Evolutionary conservation across 2,113 vertebrate species (phyloP).

Genomic region (Nothoprocta pentlandii): DNA sequence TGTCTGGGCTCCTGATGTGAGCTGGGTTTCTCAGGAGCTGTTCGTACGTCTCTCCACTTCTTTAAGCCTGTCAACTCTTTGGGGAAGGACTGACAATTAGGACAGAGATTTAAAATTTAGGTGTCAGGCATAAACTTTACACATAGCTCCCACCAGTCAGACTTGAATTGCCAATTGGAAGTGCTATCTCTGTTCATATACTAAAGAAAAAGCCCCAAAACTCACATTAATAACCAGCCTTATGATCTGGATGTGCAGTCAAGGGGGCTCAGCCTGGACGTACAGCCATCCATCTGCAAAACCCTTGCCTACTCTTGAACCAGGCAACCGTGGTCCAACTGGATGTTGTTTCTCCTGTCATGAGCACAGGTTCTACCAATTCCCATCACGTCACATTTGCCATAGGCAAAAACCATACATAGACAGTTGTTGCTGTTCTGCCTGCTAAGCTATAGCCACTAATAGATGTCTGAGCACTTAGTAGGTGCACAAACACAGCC

Average conservation of each 20-base stretch:
- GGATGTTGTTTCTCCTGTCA: background rate
- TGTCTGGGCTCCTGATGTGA: background rate
- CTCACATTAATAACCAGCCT: background rate
- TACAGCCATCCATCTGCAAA: background rate
- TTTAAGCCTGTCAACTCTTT: background rate
- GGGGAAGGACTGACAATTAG: background rate
- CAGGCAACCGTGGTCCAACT: background rate
- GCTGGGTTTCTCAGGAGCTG: background rate
- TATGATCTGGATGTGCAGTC: background rate
- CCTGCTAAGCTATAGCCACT: background rate
- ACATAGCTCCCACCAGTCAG: background rate
- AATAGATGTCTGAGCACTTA: no score
- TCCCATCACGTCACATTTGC: background rate
- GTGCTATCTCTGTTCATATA: background rate
- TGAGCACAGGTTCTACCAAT: background rate
- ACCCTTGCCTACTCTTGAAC: rapidly evolving
- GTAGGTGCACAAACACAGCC: background rate
- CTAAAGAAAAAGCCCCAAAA: background rate
- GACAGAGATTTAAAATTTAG: background rate
- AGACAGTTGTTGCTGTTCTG: rapidly evolving
- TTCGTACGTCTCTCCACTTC: background rate
- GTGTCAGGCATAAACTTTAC: background rate
- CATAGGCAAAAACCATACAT: background rate
- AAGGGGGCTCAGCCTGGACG: background rate
- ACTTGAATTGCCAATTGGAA: background rate